phyloP scores from a whole-genome alignment of 2,797 vertebrate genomes.

The Falco columbarius region DNA sequence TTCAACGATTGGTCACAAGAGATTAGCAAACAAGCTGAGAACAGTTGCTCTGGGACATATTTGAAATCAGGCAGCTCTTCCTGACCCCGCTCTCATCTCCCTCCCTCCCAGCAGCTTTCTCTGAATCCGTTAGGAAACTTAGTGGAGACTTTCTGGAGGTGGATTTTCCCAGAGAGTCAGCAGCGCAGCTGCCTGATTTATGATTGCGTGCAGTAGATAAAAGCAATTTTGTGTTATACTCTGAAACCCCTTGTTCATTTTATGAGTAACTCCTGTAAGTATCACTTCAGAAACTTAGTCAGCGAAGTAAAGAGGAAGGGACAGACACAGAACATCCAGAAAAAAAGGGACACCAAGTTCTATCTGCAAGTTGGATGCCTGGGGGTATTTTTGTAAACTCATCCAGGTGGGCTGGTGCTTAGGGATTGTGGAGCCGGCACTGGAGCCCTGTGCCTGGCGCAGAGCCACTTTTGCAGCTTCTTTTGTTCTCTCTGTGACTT shows the following conservation, averaged over 20 bases:
- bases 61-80: neutral
- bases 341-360: neutral
- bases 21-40: slow-evolving; percentile 41
- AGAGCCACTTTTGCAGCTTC: neutral
- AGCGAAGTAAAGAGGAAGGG: neutral
- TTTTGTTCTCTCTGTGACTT: neutral
- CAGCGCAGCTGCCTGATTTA: neutral
- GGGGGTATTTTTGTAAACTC: neutral
- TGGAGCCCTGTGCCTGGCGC: neutral
- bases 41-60: neutral
- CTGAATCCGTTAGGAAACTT: neutral
- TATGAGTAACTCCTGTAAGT: slow-evolving; percentile 5
- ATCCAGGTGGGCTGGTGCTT: neutral
- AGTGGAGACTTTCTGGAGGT: neutral
- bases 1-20: neutral
- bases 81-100: neutral
- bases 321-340: neutral
- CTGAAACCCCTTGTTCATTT: slow-evolving; percentile 13
- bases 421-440: neutral
- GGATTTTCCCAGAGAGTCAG: neutral
- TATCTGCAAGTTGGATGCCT: neutral
- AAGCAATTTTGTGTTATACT: slow-evolving; percentile 45
- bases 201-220: neutral
- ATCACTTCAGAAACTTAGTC: neutral
- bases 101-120: neutral